Evolutionary conservation across 2,888 invertebrate genomes (phyloP), one percentile per base, ranked within the genome.

Genomic region (Homarus gammarus): DNA sequence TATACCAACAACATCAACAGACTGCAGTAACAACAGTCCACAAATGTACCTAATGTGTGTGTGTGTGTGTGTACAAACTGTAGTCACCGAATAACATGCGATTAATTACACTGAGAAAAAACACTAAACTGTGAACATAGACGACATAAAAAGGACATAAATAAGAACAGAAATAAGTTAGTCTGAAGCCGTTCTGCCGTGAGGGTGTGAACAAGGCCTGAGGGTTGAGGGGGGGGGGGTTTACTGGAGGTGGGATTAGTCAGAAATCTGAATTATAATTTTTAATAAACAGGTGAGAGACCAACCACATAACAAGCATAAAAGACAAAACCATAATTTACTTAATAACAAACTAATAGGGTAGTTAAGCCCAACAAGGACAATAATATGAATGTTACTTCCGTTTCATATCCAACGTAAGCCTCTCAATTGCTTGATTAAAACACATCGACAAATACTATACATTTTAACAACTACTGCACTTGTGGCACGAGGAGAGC

Each of bases 271-370:
- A 18, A 75, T 75, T n/a, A 75, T 27, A 44, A 44, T 12, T 12
- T 15, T n/a, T 75, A 44, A 75, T 75, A 75, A 40, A 75, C 75
- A 75, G 36, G 44, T 75, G 40, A 75, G 75, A 75, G 75, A 75
- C 75, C 64, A 64, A 22, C 12, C 64, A 64, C 64, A 64, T 64
- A n/a, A 64, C n/a, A 5, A 5, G 27, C 56, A 56, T 56, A n/a
- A n/a, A 44, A 44, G n/a, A n/a, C n/a, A n/a, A n/a, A n/a, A 18
- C 56, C 49, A 49, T 56, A 44, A 27, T 27, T 64, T 12, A 64
- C 27, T 64, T 22, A 10, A 64, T 3, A 8, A 64, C 6, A n/a
- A n/a, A 64, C 8, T 64, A 6, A 27, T 64, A 10, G n/a, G 56
- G 64, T 27, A 27, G 0, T 64, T 10, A 27, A 27, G 27, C 27